Conservation (phyloP, 2,113 vertebrate genomes). For the Mesoclemmys tuberculata region DNA sequence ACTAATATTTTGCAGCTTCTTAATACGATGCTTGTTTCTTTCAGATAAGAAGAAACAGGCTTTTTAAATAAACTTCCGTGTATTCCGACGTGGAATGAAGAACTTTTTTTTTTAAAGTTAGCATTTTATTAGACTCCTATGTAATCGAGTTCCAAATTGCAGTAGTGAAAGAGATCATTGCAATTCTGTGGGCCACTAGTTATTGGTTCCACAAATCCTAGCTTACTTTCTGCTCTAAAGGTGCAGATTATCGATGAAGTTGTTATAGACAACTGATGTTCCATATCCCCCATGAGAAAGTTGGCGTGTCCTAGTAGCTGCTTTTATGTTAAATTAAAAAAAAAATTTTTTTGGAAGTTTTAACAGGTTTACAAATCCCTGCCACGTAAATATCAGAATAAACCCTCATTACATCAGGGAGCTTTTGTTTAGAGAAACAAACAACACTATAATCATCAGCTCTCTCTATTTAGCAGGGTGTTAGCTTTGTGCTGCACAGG, state of each 20-base stretch:
- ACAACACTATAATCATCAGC: no score
- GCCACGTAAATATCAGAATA: not conserved
- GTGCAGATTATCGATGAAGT: not conserved
- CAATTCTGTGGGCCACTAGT: not conserved
- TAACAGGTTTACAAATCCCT: not conserved
- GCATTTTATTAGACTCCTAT: not conserved
- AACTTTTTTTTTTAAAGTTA: not conserved
- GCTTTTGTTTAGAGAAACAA: not conserved
- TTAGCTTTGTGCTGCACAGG: not conserved
- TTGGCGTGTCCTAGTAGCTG: not conserved
- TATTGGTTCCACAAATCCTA: not conserved
- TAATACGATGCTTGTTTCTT: not conserved
- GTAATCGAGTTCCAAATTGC: not conserved
- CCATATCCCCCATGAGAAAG: not conserved
- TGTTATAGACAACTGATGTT: not conserved
- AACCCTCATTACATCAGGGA: not conserved
- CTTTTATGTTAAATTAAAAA: not conserved
- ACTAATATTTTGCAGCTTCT: not conserved
- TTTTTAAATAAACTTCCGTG: not conserved
- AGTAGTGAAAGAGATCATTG: rapidly evolving
- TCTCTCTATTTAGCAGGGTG: not conserved
- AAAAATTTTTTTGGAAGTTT: not conserved
- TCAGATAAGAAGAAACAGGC: not conserved
- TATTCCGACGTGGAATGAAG: not conserved
- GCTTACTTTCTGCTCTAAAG: rapidly evolving